phyloP scores from a whole-genome alignment of 2,113 vertebrate genomes.

The Meleagris gallopavo region DNA sequence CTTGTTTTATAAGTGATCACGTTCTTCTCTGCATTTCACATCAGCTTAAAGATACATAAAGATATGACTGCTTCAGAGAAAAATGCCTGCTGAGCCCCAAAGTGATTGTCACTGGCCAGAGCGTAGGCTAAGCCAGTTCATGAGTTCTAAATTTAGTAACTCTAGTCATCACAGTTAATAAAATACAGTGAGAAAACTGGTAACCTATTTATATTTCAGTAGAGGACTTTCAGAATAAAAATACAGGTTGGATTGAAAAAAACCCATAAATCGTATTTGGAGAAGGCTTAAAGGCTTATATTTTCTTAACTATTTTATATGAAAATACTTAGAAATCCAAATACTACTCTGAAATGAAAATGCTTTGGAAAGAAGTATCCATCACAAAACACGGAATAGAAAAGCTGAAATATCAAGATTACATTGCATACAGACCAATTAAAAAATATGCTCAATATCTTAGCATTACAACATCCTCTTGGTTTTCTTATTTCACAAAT shows the following conservation, averaged over 20 bases:
- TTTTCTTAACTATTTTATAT: slow-evolving; percentile 59
- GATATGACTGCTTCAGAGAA: background rate
- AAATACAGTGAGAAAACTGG: background rate
- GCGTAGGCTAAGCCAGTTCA: background rate
- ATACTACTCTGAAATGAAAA: slow-evolving; percentile 57
- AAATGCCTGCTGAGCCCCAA: background rate
- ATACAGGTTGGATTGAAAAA: slow-evolving; percentile 47
- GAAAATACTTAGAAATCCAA: slow-evolving; percentile 70
- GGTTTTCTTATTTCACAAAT: background rate
- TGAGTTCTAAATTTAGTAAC: background rate
- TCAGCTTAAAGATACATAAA: background rate
- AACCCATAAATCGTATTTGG: slow-evolving; percentile 49
- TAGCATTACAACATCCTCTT: background rate
- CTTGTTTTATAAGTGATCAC: background rate
- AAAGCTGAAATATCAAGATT: slow-evolving; percentile 26
- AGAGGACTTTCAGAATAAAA: slow-evolving; percentile 32
- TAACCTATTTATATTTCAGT: slow-evolving; percentile 39
- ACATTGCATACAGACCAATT: background rate
- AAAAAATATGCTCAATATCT: background rate
- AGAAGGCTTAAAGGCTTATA: slow-evolving; percentile 72
- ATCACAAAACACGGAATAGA: slow-evolving; percentile 5
- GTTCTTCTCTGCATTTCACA: background rate
- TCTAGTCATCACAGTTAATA: background rate
- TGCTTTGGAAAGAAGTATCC: slow-evolving; percentile 15
- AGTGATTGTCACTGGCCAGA: background rate